phyloP scores from a whole-genome alignment of 2,888 invertebrate species.

The Cephus pygmeus region DNA sequence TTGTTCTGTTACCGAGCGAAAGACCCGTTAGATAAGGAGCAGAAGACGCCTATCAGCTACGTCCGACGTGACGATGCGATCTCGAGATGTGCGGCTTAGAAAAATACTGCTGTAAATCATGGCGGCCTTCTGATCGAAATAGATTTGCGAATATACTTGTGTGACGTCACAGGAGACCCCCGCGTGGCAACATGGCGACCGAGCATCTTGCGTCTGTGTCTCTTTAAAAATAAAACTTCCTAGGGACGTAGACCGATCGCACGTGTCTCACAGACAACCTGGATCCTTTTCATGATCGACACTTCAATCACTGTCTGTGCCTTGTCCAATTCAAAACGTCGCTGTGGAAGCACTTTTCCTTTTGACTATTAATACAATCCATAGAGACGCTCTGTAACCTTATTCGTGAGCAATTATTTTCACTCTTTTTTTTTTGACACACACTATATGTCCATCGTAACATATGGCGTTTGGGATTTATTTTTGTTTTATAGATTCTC shows the following conservation, averaged over 20 bases:
- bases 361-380: not conserved
- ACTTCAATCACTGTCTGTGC: not conserved
- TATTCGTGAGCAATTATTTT: not conserved
- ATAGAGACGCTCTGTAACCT: not conserved
- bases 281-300: not conserved
- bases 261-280: not conserved
- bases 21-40: not conserved
- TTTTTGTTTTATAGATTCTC: not conserved
- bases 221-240: constrained; percentile 8
- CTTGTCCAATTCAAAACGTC: not conserved
- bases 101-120: constrained; percentile 28
- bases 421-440: not conserved
- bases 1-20: not conserved
- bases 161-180: constrained; percentile 22
- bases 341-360: not conserved
- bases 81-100: not conserved
- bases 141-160: constrained; percentile 18
- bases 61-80: not conserved
- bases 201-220: not conserved
- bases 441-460: not conserved
- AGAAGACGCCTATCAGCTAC: not conserved
- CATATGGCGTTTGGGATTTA: not conserved
- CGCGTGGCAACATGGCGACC: constrained; percentile 23
- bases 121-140: constrained; percentile 25
- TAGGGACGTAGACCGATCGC: not conserved